phyloP scores from a whole-genome alignment of 2,888 invertebrate genomes.

The Cephus rjabovi region DNA sequence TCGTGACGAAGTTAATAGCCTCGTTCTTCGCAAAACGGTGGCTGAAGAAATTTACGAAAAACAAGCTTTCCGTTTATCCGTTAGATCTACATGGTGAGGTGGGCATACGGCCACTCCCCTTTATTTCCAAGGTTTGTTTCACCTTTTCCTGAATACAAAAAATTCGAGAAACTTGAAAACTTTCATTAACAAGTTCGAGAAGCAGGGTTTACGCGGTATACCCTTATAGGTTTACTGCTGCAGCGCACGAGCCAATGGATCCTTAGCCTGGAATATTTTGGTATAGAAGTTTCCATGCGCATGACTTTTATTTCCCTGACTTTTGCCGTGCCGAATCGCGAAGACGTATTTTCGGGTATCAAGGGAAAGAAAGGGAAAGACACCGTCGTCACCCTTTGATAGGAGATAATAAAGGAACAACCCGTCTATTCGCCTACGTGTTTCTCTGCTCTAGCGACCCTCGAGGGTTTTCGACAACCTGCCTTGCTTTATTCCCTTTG shows the following conservation, averaged over 20 bases:
- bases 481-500: not conserved
- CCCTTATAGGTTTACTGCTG: not conserved
- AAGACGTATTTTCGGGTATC: not conserved
- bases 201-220: constrained; percentile 20
- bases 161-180: constrained; percentile 30
- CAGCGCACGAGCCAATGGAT: not conserved
- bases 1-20: constrained; percentile 45
- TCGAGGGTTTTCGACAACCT: not conserved
- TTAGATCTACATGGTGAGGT: not conserved
- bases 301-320: not conserved
- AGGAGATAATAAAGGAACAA: constrained; percentile 1
- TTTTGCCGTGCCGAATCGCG: not conserved
- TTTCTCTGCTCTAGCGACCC: not conserved
- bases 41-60: constrained; percentile 38
- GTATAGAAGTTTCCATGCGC: not conserved
- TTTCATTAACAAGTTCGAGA: constrained; percentile 37
- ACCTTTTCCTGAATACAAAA: not conserved
- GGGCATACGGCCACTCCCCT: not conserved
- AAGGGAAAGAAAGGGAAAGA: not conserved
- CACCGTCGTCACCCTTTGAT: not conserved
- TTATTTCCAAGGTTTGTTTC: not conserved
- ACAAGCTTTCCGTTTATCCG: constrained; percentile 19
- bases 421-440: not conserved
- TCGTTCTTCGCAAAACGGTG: constrained; percentile 1
- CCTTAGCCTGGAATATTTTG: not conserved